Evolutionary conservation across 1,140 invertebrate species (phyloP).

Genomic region (Eciton burchellii): DNA sequence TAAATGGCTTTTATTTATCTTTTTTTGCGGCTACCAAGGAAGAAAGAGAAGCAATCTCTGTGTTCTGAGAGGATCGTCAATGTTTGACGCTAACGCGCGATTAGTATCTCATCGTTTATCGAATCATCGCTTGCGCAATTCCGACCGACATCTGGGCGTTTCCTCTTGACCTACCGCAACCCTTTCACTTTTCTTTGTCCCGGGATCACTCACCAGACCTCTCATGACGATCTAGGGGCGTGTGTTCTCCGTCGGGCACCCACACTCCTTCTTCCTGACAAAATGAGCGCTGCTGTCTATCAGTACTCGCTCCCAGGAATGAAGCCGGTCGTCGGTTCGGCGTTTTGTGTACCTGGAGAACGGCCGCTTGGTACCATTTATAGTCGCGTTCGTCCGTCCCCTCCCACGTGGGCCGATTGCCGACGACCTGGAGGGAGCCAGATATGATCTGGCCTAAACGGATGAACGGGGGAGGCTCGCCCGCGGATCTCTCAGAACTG

Average conservation of each 20-base stretch:
- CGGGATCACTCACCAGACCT: slow-evolving; percentile 73
- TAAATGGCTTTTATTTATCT: no score
- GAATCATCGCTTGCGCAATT: slow-evolving; percentile 29
- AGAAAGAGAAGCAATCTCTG: not conserved
- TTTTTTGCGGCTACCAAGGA: no score
- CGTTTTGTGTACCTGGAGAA: slow-evolving; percentile 82
- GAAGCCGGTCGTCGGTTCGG: slow-evolving; percentile 70
- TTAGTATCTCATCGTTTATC: slow-evolving; percentile 15
- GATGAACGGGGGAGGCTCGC: slow-evolving; percentile 58
- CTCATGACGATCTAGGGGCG: slow-evolving; percentile 65
- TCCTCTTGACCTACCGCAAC: slow-evolving; percentile 67
- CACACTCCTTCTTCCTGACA: slow-evolving; percentile 45
- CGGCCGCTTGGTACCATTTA: slow-evolving; percentile 81
- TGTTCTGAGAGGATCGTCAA: not conserved
- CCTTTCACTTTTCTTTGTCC: slow-evolving; percentile 83
- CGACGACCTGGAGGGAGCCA: slow-evolving; percentile 72
- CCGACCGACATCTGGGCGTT: slow-evolving; percentile 41
- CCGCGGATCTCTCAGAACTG: slow-evolving; percentile 54
- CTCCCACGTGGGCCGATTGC: slow-evolving; percentile 71
- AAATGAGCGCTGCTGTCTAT: slow-evolving; percentile 76
- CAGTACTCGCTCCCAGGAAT: slow-evolving; percentile 76
- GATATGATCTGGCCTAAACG: slow-evolving; percentile 65
- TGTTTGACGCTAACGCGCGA: not conserved
- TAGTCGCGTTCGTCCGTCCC: slow-evolving; percentile 79
- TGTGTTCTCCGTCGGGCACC: slow-evolving; percentile 23